A percentile compares a stretch with the other conserved stretches of the same genome.
Conservation (phyloP, 2,797 vertebrate species). For the Microhierax caerulescens region DNA sequence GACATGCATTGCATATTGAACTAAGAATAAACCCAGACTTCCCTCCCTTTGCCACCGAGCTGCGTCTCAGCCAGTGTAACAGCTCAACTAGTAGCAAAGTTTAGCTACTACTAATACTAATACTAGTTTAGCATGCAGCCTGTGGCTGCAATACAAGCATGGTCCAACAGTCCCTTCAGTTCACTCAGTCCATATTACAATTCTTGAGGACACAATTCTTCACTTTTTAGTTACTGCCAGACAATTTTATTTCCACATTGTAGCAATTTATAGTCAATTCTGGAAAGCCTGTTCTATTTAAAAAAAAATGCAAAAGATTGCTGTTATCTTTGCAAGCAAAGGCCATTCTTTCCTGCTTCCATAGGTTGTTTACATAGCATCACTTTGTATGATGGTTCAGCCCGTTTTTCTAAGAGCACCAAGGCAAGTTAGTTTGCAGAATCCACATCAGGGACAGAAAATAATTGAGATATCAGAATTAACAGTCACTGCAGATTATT, state of each 20-base stretch:
- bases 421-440: not conserved
- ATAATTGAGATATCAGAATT: not conserved
- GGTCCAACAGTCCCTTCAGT: not conserved
- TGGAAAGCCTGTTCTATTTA: not conserved
- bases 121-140: not conserved
- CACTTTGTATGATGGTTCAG: not conserved
- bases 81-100: not conserved
- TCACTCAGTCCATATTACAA: accelerated
- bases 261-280: not conserved
- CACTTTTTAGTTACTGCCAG: not conserved
- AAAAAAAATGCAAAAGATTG: not conserved
- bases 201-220: not conserved
- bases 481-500: not conserved
- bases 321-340: not conserved
- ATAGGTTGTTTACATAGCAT: not conserved
- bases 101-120: too few relatives aligned
- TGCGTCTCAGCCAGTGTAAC: accelerated
- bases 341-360: not conserved
- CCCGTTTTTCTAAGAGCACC: not conserved
- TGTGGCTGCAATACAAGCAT: not conserved
- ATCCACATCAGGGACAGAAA: not conserved
- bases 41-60: not conserved
- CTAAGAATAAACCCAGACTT: not conserved
- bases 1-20: not conserved
- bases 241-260: not conserved